These are phyloP conservation scores for Cecropterus lyciades DNA, from an alignment of 1,140 invertebrate species.

Conservation along the genomic window DNA sequence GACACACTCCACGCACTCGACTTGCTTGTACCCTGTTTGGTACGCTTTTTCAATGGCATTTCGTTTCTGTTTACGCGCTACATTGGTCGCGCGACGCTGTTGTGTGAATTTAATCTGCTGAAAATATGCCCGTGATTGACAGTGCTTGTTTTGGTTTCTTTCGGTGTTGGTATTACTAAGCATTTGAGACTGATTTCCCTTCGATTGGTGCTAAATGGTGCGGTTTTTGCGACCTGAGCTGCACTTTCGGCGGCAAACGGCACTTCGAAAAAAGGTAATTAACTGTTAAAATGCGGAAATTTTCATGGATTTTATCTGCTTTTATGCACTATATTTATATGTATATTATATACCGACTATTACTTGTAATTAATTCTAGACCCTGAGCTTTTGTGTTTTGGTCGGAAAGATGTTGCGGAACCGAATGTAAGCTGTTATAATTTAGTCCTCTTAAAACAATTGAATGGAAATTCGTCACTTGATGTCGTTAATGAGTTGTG, in stretches of 20 bases:
- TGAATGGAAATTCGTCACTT: too few relatives aligned
- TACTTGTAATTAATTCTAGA: too few relatives aligned
- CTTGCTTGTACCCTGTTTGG: conserved; percentile 16
- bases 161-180: background rate
- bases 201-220: conserved; percentile 4
- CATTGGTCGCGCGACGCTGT: conserved; percentile 28
- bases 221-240: background rate
- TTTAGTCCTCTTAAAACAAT: too few relatives aligned
- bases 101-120: background rate
- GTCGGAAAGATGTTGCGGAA: too few relatives aligned
- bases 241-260: background rate
- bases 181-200: background rate
- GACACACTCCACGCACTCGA: conserved; percentile 31
- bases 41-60: conserved; percentile 36
- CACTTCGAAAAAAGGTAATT: conserved; percentile 4
- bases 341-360: too few relatives aligned
- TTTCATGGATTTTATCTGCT: background rate
- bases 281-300: background rate
- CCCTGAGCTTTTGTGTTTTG: too few relatives aligned
- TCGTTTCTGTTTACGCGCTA: conserved; percentile 39
- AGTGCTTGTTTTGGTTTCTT: background rate
- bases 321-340: too few relatives aligned
- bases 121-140: background rate
- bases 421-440: too few relatives aligned
- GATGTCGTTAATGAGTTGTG: too few relatives aligned